Evolutionary conservation across 1,140 invertebrate genomes (phyloP).

Genomic region (Chrysomallon squamiferum): DNA sequence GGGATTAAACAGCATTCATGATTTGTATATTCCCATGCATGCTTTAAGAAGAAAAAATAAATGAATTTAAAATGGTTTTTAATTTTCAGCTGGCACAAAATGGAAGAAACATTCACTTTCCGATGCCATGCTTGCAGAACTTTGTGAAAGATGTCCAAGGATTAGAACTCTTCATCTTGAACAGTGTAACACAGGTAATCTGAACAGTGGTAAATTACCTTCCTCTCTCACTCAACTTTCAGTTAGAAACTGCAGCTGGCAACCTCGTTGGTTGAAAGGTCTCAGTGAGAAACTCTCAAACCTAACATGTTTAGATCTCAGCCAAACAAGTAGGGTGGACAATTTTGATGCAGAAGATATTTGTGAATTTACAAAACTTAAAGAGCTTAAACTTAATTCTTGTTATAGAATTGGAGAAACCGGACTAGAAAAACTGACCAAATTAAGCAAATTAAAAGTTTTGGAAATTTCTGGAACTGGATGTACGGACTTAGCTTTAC

Average conservation of each 20-base stretch:
- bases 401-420: constrained; percentile 30
- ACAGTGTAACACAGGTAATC: constrained; percentile 25
- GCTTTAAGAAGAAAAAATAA: too few relatives aligned
- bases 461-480: constrained; percentile 26
- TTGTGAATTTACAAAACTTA: constrained; percentile 9
- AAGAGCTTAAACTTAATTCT: constrained; percentile 23
- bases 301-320: constrained; percentile 18
- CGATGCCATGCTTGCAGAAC: constrained; percentile 36
- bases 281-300: constrained; percentile 7
- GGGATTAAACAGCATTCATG: too few relatives aligned
- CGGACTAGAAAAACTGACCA: constrained; percentile 16
- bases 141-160: constrained; percentile 36
- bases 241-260: constrained; percentile 19
- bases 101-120: constrained; percentile 28
- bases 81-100: constrained; percentile 16
- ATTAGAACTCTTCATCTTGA: constrained; percentile 25
- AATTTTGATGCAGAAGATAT: constrained; percentile 23
- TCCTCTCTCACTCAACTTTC: constrained; percentile 18
- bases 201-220: constrained; percentile 25
- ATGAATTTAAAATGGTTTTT: too few relatives aligned
- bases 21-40: too few relatives aligned
- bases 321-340: constrained; percentile 23
- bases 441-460: constrained; percentile 17
- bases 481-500: constrained; percentile 23
- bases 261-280: constrained; percentile 26